Evolutionary conservation across 2,888 invertebrate genomes (phyloP).

Genomic region (Anodontia alba): DNA sequence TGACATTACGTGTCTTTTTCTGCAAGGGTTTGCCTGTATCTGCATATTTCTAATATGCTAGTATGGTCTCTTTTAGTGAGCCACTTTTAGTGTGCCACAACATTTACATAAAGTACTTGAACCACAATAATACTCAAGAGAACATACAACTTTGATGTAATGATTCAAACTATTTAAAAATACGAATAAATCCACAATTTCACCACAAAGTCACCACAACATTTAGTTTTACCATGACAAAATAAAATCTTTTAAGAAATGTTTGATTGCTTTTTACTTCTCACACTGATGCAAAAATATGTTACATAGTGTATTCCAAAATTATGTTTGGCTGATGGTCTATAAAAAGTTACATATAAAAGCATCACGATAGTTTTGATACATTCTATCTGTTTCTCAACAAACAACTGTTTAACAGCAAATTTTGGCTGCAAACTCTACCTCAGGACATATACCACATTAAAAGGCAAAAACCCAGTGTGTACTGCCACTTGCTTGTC

Average conservation of each 20-base stretch:
- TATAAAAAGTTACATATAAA: neutral
- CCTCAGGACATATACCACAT: too few relatives aligned
- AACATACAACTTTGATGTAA: neutral
- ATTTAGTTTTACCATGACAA: neutral
- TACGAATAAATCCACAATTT: neutral
- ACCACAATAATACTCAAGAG: too few relatives aligned
- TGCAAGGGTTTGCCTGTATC: too few relatives aligned
- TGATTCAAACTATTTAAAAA: neutral
- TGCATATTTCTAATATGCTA: too few relatives aligned
- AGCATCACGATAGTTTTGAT: neutral
- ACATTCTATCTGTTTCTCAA: slow-evolving; percentile 3
- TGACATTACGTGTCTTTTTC: too few relatives aligned
- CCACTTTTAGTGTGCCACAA: too few relatives aligned
- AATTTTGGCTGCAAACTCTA: too few relatives aligned
- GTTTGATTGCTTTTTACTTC: slow-evolving; percentile 14
- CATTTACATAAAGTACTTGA: too few relatives aligned
- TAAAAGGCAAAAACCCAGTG: too few relatives aligned
- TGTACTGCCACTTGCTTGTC: too few relatives aligned
- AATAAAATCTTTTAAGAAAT: slow-evolving; percentile 4
- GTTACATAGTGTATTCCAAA: neutral
- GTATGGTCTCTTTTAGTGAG: too few relatives aligned
- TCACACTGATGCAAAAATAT: slow-evolving; percentile 8
- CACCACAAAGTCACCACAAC: slow-evolving; percentile 15
- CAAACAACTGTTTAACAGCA: slow-evolving; percentile 6
- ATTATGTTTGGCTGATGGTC: slow-evolving; percentile 3